phyloP scores from a whole-genome alignment of 2,113 vertebrate species.

The Thamnaconus septentrionalis region DNA sequence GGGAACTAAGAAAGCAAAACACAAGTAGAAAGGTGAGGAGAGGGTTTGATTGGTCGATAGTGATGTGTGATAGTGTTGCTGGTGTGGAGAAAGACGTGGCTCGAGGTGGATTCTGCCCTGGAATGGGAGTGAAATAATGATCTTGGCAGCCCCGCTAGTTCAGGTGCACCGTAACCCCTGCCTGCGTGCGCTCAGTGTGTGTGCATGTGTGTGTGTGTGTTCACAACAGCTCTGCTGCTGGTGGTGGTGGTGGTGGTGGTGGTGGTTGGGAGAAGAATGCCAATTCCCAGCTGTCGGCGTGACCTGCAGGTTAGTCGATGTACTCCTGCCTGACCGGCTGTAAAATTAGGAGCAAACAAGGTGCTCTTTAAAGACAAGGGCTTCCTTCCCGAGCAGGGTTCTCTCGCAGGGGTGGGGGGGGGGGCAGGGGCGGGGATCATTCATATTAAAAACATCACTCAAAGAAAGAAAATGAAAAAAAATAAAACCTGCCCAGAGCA shows the following conservation, averaged over 20 bases:
- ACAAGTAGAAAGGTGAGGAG: constrained; percentile 37
- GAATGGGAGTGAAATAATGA: constrained; percentile 69
- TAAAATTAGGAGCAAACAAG: constrained; percentile 76
- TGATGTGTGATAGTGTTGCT: constrained; percentile 42
- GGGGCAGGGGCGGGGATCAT: constrained; percentile 60
- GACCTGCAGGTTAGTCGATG: constrained; percentile 69
- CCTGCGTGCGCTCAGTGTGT: constrained; percentile 38
- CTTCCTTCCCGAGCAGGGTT: constrained; percentile 49
- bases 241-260: constrained; percentile 6
- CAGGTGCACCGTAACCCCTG: constrained; percentile 65
- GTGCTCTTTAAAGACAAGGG: constrained; percentile 69
- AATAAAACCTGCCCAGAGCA: neutral
- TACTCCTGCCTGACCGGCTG: constrained; percentile 74
- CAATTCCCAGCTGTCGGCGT: constrained; percentile 70
- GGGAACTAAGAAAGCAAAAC: constrained; percentile 50
- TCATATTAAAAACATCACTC: constrained; percentile 74
- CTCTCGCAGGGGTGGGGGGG: constrained; percentile 20
- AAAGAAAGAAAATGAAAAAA: constrained; percentile 50
- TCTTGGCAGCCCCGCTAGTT: constrained; percentile 58
- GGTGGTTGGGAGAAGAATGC: constrained; percentile 44
- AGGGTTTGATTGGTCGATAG: constrained; percentile 44
- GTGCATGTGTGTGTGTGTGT: constrained; percentile 21
- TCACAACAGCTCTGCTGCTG: constrained; percentile 37
- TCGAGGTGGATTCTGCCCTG: constrained; percentile 55
- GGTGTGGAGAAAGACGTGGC: constrained; percentile 39